These are phyloP conservation scores for Amniataba percoides DNA, from an alignment of 2,797 vertebrate species.

Conservation along the genomic window DNA sequence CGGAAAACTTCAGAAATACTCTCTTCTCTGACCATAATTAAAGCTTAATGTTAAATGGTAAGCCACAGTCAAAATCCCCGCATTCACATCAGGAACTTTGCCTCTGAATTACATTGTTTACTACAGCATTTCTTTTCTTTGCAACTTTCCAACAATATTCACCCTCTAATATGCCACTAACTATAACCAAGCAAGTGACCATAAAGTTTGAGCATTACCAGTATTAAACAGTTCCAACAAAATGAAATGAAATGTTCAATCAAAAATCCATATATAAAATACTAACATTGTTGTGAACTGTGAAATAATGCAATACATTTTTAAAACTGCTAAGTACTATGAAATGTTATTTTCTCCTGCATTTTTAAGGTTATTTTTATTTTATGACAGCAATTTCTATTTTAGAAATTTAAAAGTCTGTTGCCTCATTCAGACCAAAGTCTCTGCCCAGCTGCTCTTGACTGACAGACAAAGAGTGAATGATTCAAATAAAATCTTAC, in stretches of 20 bases:
- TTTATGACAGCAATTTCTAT: neutral
- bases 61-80: conserved; percentile 25
- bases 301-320: neutral
- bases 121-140: conserved; percentile 12
- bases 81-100: conserved; percentile 28
- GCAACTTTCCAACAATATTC: neutral
- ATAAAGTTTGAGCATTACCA: neutral
- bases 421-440: neutral
- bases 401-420: neutral
- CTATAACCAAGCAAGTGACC: neutral
- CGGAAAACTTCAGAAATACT: conserved; percentile 36
- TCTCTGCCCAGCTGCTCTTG: neutral
- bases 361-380: neutral
- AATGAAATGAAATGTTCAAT: neutral
- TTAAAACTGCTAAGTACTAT: neutral
- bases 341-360: neutral
- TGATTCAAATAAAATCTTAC: neutral
- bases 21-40: conserved; percentile 53
- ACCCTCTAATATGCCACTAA: neutral
- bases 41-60: conserved; percentile 37
- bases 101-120: conserved; percentile 28
- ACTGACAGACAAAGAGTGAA: neutral
- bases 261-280: no score
- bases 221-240: neutral
- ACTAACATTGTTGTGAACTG: no score